Evolutionary conservation across 2,888 invertebrate species (phyloP).

Genomic region (Conistra vaccinii): DNA sequence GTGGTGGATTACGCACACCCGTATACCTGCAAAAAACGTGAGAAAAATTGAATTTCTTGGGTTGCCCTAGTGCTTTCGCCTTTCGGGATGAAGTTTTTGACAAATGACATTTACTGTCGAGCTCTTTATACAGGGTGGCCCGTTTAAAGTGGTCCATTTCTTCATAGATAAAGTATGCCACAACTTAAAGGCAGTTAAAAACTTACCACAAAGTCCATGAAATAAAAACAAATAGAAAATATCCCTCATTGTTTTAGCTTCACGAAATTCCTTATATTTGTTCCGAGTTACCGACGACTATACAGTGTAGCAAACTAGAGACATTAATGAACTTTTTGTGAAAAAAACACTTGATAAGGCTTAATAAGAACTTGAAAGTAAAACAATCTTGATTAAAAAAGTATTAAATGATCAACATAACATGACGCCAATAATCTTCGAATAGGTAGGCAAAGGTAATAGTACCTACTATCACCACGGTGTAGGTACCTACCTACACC

Average conservation of each 20-base stretch:
- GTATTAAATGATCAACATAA: not conserved
- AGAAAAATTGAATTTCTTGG: not conserved
- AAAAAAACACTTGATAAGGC: constrained; percentile 21
- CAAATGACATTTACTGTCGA: not conserved
- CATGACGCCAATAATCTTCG: too few relatives aligned
- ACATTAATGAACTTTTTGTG: constrained; percentile 6
- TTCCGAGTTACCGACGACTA: not conserved
- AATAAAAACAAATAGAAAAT: constrained; percentile 10
- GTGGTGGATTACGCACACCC: too few relatives aligned
- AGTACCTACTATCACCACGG: too few relatives aligned
- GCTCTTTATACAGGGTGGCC: too few relatives aligned
- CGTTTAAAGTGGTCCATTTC: too few relatives aligned
- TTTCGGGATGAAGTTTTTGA: not conserved
- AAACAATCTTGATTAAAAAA: constrained; percentile 15
- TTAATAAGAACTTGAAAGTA: constrained; percentile 35
- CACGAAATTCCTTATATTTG: not conserved
- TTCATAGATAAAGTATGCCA: not conserved
- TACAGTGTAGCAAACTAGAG: not conserved
- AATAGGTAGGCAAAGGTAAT: too few relatives aligned
- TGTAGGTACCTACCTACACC: not conserved
- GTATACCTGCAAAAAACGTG: not conserved
- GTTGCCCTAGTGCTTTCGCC: not conserved
- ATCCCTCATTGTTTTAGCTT: constrained; percentile 22
- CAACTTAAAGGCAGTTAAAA: not conserved
- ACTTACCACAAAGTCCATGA: constrained; percentile 41